These are phyloP conservation scores for Diachrysia chrysitis DNA, from an alignment of 2,888 invertebrate genomes.

Conservation along the genomic window DNA sequence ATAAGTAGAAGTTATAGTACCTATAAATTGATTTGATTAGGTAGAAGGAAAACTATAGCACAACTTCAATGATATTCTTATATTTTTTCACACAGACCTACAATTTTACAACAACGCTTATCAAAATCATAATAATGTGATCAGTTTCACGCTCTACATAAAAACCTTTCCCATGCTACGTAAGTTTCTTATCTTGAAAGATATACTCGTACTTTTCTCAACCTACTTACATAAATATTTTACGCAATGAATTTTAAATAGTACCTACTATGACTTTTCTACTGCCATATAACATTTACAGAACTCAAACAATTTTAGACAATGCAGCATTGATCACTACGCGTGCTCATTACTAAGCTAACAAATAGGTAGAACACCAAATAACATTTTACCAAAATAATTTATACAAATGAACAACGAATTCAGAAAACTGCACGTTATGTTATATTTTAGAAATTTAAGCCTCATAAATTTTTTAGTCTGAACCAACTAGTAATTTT, in stretches of 20 bases:
- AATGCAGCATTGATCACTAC: too few relatives aligned
- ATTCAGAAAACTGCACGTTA: too few relatives aligned
- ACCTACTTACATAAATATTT: conserved; percentile 25
- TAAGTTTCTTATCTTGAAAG: conserved; percentile 29
- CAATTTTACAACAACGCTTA: background rate
- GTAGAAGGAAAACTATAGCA: background rate
- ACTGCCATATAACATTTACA: too few relatives aligned
- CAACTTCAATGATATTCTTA: background rate
- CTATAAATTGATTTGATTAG: background rate
- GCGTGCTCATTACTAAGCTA: too few relatives aligned
- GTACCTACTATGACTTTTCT: too few relatives aligned
- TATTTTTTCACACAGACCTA: background rate
- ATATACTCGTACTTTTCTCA: conserved; percentile 32
- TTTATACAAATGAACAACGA: too few relatives aligned
- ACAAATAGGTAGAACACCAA: too few relatives aligned
- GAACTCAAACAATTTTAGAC: too few relatives aligned
- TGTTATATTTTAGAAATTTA: too few relatives aligned
- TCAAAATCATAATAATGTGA: conserved; percentile 4
- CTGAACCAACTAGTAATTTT: too few relatives aligned
- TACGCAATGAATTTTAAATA: conserved; percentile 8
- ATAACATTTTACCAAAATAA: too few relatives aligned
- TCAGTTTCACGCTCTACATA: conserved; percentile 20
- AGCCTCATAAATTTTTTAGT: too few relatives aligned
- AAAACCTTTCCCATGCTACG: conserved; percentile 26
- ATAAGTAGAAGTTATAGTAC: background rate